phyloP scores from a whole-genome alignment of 2,888 invertebrate species.

The Hypsopygia costalis region DNA sequence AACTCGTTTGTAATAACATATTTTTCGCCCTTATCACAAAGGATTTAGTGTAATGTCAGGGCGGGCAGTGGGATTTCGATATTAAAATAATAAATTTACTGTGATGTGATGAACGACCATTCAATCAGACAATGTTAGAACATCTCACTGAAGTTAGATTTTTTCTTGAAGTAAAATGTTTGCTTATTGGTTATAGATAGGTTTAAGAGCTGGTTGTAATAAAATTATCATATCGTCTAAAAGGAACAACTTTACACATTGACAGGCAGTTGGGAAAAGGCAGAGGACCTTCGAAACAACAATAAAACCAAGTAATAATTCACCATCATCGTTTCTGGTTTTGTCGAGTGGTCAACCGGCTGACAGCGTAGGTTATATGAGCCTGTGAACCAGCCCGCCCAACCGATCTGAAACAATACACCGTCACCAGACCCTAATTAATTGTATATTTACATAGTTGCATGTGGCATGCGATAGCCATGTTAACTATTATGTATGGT shows the following conservation, averaged over 20 bases:
- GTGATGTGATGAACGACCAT: no score
- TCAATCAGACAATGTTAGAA: no score
- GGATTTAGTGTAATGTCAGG: no score
- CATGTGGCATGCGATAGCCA: slow-evolving; percentile 4
- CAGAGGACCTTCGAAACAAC: slow-evolving; percentile 24
- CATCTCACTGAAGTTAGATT: no score
- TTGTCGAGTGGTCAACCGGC: slow-evolving; percentile 96
- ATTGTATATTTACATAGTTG: slow-evolving; percentile 33
- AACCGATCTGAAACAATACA: slow-evolving; percentile 89
- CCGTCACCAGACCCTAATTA: slow-evolving; percentile 68
- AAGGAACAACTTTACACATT: not conserved
- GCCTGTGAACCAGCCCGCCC: slow-evolving; percentile 96
- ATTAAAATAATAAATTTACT: no score
- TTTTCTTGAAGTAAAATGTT: no score
- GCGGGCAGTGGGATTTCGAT: no score
- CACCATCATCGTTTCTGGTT: slow-evolving; percentile 95
- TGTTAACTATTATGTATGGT: not conserved
- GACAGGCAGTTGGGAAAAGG: not conserved
- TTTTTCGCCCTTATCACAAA: no score
- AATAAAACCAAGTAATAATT: slow-evolving; percentile 68
- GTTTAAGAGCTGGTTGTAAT: no score
- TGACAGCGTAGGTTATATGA: slow-evolving; percentile 97
- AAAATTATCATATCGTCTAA: no score
- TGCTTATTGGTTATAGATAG: no score
- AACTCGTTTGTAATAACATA: no score